Evolutionary conservation across 1,140 invertebrate genomes (phyloP).

Genomic region (Pogonognathellus flavescens): DNA sequence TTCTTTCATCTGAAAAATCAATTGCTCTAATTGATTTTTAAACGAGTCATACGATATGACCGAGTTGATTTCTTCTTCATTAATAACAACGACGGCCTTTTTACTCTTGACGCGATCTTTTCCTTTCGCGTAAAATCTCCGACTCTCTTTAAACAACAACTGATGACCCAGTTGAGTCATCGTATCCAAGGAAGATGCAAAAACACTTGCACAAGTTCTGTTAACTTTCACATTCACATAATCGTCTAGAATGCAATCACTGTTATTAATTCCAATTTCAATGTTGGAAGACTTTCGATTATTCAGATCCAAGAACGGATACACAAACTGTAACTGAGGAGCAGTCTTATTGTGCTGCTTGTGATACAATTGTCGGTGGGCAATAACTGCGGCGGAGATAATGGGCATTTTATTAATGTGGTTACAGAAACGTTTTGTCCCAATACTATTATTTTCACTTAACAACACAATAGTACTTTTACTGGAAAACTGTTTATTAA

Average conservation of each 20-base stretch:
- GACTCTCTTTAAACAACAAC: constrained; percentile 23
- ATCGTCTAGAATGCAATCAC: not conserved
- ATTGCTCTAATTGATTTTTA: constrained; percentile 77
- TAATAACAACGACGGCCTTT: constrained; percentile 76
- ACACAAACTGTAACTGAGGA: not conserved
- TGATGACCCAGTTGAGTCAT: constrained; percentile 36
- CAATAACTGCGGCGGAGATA: constrained; percentile 61
- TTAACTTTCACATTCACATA: not conserved
- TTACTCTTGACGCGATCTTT: constrained; percentile 69
- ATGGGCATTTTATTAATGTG: constrained; percentile 57
- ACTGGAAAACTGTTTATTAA: constrained; percentile 35
- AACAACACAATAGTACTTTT: not conserved
- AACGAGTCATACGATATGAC: constrained; percentile 80
- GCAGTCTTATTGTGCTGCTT: constrained; percentile 26
- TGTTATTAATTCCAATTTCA: constrained; percentile 1
- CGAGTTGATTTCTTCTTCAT: constrained; percentile 78
- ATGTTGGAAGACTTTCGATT: not conserved
- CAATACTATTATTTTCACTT: constrained; percentile 7
- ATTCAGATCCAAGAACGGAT: not conserved
- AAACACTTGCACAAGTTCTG: not conserved
- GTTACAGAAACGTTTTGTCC: not conserved
- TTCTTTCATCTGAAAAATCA: constrained; percentile 80
- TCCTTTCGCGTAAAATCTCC: constrained; percentile 66
- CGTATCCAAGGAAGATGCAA: not conserved
- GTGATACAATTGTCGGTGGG: constrained; percentile 51